These are phyloP conservation scores for Oscheius onirici DNA, from an alignment of 2,888 invertebrate genomes.

Conservation along the genomic window DNA sequence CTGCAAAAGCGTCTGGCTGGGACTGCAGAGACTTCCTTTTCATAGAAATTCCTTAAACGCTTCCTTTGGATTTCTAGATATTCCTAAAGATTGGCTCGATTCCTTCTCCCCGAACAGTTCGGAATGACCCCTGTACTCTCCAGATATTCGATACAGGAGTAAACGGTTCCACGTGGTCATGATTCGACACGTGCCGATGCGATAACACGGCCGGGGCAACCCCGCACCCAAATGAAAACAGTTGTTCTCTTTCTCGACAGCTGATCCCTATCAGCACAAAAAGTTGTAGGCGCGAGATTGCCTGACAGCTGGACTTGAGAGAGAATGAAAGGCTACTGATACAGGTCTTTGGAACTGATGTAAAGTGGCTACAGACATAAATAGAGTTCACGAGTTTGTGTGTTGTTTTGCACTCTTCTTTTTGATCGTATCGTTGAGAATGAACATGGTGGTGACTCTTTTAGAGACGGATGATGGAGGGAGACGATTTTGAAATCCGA, in stretches of 20 bases:
- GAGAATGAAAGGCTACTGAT: neutral
- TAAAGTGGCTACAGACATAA: neutral
- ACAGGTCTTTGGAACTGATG: neutral
- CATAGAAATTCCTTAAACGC: neutral
- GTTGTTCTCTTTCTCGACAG: neutral
- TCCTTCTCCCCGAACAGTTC: no score
- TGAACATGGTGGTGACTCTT: no score
- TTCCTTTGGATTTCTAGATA: neutral
- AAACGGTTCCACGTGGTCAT: neutral
- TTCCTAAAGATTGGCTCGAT: no score
- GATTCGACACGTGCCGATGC: neutral
- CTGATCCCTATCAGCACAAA: no score
- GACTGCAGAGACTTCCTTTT: neutral
- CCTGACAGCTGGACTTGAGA: neutral
- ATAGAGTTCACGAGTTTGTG: neutral
- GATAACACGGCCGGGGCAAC: conserved; percentile 23
- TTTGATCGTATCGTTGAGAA: no score
- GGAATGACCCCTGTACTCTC: neutral
- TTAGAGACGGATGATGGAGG: no score
- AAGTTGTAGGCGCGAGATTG: neutral
- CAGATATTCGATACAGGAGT: neutral
- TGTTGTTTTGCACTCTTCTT: neutral
- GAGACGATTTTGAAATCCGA: no score
- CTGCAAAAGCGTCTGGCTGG: neutral
- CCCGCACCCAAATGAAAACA: conserved; percentile 28